Percentiles rank a stretch among this genome's conserved stretches.
Evolutionary conservation across 2,797 vertebrate genomes (phyloP).

Genomic region (Antrozous pallidus): DNA sequence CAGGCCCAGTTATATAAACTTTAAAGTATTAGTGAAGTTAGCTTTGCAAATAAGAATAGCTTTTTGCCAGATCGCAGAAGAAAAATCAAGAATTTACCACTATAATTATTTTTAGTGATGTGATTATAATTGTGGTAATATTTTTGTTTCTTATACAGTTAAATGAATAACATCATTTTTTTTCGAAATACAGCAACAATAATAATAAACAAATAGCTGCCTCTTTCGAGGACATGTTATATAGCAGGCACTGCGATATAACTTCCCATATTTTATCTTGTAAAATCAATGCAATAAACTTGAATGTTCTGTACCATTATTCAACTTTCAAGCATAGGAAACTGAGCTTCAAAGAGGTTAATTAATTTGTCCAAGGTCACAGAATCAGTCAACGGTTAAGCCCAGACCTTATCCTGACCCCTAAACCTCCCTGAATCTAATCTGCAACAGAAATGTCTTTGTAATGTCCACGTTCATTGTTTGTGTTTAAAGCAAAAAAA

Average conservation of each 20-base stretch:
- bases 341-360: constrained; percentile 32
- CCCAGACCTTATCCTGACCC: neutral
- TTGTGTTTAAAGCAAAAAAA: constrained; percentile 18
- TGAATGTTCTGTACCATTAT: neutral
- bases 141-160: neutral
- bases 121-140: neutral
- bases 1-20: neutral
- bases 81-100: neutral
- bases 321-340: constrained; percentile 23
- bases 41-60: neutral
- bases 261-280: neutral
- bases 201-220: neutral
- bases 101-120: neutral
- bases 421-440: neutral
- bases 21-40: neutral
- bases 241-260: neutral
- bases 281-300: neutral
- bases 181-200: neutral
- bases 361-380: constrained; percentile 43
- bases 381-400: constrained; percentile 14
- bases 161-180: neutral
- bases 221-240: neutral
- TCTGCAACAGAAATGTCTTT: neutral
- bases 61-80: neutral
- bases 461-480: neutral